Conservation (phyloP, 2,888 invertebrate species). For the Pyrocoelia pectoralis region DNA sequence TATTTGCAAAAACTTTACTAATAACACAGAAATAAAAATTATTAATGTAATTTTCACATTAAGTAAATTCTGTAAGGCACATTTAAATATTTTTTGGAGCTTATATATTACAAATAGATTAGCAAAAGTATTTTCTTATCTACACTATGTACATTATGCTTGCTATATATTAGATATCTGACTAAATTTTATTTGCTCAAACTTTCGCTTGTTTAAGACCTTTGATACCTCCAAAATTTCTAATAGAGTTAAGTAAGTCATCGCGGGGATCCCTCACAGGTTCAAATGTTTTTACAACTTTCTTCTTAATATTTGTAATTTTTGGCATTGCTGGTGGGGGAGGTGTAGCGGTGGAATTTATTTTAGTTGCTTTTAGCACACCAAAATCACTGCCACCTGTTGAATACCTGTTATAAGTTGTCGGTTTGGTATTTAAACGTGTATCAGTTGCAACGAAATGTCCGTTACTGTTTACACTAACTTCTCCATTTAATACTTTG, state of each 20-base stretch:
- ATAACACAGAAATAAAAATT: not conserved
- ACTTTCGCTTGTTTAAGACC: slow-evolving; percentile 53
- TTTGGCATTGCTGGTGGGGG: slow-evolving; percentile 55
- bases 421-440: slow-evolving; percentile 15
- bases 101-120: not conserved
- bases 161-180: not conserved
- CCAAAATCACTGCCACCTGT: slow-evolving; percentile 8
- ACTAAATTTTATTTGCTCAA: slow-evolving; percentile 2
- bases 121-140: not conserved
- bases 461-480: not conserved
- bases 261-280: slow-evolving; percentile 67
- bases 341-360: slow-evolving; percentile 45
- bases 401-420: slow-evolving; percentile 20
- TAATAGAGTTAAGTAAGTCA: slow-evolving; percentile 74
- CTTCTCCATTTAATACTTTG: slow-evolving; percentile 35
- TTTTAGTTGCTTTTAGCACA: slow-evolving; percentile 11
- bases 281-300: slow-evolving; percentile 37
- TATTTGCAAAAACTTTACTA: too few relatives aligned
- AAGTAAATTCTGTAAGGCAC: not conserved
- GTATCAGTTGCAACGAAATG: not conserved
- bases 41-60: not conserved
- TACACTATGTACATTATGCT: not conserved
- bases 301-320: slow-evolving; percentile 44
- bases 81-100: not conserved
- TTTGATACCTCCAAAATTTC: slow-evolving; percentile 69